Conservation (phyloP, 2,113 vertebrate genomes). For the Pygathrix nemaeus region DNA sequence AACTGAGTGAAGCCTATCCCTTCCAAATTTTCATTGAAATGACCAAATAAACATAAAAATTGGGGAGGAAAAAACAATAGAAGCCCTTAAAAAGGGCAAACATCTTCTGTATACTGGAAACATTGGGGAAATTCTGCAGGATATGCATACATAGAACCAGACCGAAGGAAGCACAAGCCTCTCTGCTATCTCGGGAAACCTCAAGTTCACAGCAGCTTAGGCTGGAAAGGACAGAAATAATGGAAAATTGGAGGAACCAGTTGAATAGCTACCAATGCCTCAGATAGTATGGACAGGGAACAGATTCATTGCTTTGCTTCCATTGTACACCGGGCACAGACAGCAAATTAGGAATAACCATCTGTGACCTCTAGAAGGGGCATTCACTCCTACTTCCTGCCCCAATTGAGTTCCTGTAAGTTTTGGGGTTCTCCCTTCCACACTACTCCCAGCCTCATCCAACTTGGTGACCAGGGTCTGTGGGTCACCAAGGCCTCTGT, state of each 20-base stretch:
- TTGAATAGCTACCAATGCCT: neutral
- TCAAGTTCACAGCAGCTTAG: neutral
- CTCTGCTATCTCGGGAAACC: neutral
- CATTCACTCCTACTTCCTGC: neutral
- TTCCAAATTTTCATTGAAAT: neutral
- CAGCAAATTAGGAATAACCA: neutral
- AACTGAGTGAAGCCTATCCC: neutral
- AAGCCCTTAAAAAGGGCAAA: neutral
- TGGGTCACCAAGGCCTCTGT: neutral
- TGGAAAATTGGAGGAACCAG: neutral
- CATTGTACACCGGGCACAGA: too few relatives aligned
- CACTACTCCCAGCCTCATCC: neutral
- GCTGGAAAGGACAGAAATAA: too few relatives aligned
- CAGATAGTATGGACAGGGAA: neutral
- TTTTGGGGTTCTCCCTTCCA: neutral
- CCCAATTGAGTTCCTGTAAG: too few relatives aligned
- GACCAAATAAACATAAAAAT: neutral
- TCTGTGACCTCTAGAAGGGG: neutral
- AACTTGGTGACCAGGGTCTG: neutral
- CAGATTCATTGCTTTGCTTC: neutral
- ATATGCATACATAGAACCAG: accelerated
- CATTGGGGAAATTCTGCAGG: neutral
- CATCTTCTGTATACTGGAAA: neutral
- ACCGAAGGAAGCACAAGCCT: accelerated
- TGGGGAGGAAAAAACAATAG: neutral